A percentile compares a stretch with the other conserved stretches of the same genome.
Conservation (phyloP, 2,113 vertebrate species). For the Petrocephalus microphthalmus region DNA sequence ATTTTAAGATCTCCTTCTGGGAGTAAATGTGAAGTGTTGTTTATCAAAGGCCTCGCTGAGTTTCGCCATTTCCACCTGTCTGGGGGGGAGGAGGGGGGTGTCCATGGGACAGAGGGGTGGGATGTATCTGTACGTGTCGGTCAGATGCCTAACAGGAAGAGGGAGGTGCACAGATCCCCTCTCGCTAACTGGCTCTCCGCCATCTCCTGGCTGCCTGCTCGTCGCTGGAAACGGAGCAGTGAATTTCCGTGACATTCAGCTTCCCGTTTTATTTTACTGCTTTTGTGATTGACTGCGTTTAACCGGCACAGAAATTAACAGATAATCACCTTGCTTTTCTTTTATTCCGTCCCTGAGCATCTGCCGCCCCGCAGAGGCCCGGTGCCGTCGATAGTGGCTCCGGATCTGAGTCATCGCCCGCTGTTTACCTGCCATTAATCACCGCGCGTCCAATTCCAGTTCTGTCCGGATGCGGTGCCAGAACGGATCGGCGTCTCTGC, state of each 20-base stretch:
- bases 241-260: background rate
- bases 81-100: background rate
- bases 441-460: background rate
- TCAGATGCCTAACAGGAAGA: background rate
- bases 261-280: background rate
- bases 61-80: background rate
- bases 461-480: background rate
- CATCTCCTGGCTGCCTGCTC: no score
- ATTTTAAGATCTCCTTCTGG: background rate
- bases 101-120: background rate
- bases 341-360: background rate
- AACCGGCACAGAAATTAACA: background rate
- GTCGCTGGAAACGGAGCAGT: no score
- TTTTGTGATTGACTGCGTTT: background rate
- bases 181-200: background rate
- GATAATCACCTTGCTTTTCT: background rate
- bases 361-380: background rate
- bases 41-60: background rate
- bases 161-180: background rate
- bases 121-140: background rate
- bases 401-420: background rate
- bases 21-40: background rate
- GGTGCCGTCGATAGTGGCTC: background rate
- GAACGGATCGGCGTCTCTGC: background rate
- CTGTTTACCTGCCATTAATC: slow-evolving; percentile 6